Evolutionary conservation across 2,888 invertebrate genomes (phyloP).

Genomic region (Leucoptera coffeella): DNA sequence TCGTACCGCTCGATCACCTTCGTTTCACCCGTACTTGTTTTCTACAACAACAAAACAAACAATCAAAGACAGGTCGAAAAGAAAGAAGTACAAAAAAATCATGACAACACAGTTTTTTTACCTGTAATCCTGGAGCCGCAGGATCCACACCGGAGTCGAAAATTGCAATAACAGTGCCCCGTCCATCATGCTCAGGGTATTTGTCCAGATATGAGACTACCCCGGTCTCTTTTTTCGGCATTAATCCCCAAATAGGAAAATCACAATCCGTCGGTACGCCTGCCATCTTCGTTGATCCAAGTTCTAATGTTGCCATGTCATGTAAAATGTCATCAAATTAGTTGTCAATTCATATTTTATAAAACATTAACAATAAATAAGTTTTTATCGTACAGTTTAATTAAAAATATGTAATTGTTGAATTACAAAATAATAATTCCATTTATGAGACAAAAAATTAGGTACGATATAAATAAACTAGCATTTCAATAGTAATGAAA

Average conservation of each 20-base stretch:
- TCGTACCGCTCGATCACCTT: constrained; percentile 95
- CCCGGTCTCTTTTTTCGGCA: constrained; percentile 94
- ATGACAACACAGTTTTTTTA: constrained; percentile 50
- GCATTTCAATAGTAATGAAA: no score
- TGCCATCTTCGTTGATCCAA: constrained; percentile 48
- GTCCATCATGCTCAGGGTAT: constrained; percentile 87
- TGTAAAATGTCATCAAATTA: no score
- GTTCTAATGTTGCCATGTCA: constrained; percentile 16
- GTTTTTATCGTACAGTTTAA: no score
- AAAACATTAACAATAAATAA: no score
- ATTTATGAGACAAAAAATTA: no score
- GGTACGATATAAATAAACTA: no score
- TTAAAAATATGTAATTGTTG: no score
- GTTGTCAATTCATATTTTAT: no score
- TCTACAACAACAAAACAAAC: constrained; percentile 42
- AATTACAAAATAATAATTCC: no score
- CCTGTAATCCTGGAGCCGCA: constrained; percentile 89
- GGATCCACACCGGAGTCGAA: constrained; percentile 98
- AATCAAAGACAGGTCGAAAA: constrained; percentile 8
- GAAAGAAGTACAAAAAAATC: constrained; percentile 27
- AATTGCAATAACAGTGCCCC: constrained; percentile 87
- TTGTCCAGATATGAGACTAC: constrained; percentile 81
- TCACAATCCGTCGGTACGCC: constrained; percentile 53
- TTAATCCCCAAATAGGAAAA: constrained; percentile 79
- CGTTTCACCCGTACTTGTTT: constrained; percentile 79